Evolutionary conservation across 2,113 vertebrate species (phyloP), one percentile per base, ranked within the genome.

Genomic region (Egretta garzetta): DNA sequence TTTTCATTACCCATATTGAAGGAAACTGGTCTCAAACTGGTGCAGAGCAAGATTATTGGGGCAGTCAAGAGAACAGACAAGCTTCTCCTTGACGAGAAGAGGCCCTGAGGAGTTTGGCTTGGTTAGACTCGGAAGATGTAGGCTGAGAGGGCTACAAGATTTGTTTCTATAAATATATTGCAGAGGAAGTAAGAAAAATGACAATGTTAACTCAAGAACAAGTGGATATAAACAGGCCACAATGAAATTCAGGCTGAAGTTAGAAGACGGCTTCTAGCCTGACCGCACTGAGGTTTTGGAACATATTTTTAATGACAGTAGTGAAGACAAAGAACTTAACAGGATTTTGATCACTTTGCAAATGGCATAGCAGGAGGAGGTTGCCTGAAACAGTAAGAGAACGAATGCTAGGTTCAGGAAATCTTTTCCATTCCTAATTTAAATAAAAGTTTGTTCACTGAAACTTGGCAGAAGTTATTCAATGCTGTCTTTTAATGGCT

Each of bases 361-460:
- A 96, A 97, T 86, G 67, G 45, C 80, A 90, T 58, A 93, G 71
- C 85, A 92, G 85, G 85, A 96, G 92, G 81, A 96, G 87, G 79
- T 76, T 96, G 93, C 81, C 87, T 88, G 90, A 66, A 93, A 97
- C 73, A 90, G 77, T 58, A 67, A 60, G 18, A 52, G 53, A 94
- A 95, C 3, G 11, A 96, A 92, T 73, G 28, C 37, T 86, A 88
- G 35, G 62, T 92, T 93, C 87, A 88, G 85, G 79, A 94, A 94
- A 94, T 95, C 85, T 96, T 94, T 96, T 82, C 79, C 90, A 88
- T 73, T 93, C 74, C 74, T 76, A 95, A 95, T 94, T 96, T 94
- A 93, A 96, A 95, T 82, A 33, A 47, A 86, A 91, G 86, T 55
- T 70, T 41, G 18, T 94, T 96, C 55, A 66, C 77, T 53, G 55